phyloP scores from a whole-genome alignment of 2,797 vertebrate species.

The Melanotaenia maccullochi region DNA sequence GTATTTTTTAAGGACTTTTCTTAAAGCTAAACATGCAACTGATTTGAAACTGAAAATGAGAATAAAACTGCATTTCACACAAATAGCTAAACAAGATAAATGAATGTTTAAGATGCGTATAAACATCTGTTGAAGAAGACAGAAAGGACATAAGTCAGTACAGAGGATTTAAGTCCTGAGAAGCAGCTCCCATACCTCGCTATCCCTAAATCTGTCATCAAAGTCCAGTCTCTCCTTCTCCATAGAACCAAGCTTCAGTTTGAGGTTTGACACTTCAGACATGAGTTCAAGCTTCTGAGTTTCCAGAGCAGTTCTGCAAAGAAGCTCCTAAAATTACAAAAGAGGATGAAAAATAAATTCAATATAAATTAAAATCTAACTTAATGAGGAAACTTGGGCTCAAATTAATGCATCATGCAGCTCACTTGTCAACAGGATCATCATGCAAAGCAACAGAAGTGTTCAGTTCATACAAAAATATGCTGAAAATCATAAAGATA shows the following conservation, averaged over 20 bases:
- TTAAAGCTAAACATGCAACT: slow-evolving; percentile 23
- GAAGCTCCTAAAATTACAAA: slow-evolving; percentile 86
- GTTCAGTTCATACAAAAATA: too few relatives aligned
- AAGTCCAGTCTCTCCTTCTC: slow-evolving; percentile 91
- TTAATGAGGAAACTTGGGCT: neutral
- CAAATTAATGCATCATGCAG: too few relatives aligned
- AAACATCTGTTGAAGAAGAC: slow-evolving; percentile 1
- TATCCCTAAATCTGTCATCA: slow-evolving; percentile 90
- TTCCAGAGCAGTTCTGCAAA: slow-evolving; percentile 92
- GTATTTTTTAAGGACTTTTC: neutral
- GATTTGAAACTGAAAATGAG: slow-evolving; percentile 19
- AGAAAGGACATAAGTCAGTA: neutral
- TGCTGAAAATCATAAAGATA: neutral
- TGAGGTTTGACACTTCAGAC: slow-evolving; percentile 94
- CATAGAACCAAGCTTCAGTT: slow-evolving; percentile 89
- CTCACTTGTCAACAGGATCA: too few relatives aligned
- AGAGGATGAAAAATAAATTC: slow-evolving; percentile 12
- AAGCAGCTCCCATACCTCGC: slow-evolving; percentile 84
- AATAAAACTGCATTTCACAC: slow-evolving; percentile 36
- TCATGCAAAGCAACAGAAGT: too few relatives aligned
- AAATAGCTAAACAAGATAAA: slow-evolving; percentile 42
- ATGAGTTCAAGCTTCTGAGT: slow-evolving; percentile 95
- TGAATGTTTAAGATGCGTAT: slow-evolving; percentile 17
- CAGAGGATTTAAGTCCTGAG: slow-evolving; percentile 18
- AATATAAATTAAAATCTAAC: neutral